Conservation (phyloP, 2,888 invertebrate species). For the Sesamia inferens region DNA sequence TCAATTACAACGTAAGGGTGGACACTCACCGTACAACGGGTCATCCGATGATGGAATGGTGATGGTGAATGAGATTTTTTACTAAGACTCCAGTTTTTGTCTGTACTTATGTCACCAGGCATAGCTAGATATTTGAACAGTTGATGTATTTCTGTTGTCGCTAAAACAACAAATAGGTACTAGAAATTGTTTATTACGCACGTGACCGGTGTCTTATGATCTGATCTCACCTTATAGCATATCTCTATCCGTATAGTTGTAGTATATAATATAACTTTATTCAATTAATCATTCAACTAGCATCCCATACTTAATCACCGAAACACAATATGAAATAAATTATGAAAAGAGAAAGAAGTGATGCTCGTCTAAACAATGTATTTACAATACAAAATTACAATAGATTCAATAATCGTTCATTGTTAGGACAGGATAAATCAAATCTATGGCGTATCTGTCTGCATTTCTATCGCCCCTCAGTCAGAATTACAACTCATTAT, state of each 20-base stretch:
- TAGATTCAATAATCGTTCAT: conserved; percentile 60
- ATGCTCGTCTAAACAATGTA: conserved; percentile 48
- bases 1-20: no score
- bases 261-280: not conserved
- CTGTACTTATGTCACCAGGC: no score
- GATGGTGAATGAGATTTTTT: no score
- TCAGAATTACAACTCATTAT: conserved; percentile 37
- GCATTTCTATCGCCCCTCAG: conserved; percentile 52
- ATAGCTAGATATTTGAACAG: no score
- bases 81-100: no score
- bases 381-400: conserved; percentile 42
- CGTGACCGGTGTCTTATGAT: no score
- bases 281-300: conserved; percentile 24
- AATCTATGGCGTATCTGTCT: conserved; percentile 52
- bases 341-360: conserved; percentile 28
- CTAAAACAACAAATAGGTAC: no score
- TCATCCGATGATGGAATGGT: no score
- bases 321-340: conserved; percentile 53
- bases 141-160: no score
- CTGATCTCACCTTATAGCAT: not conserved
- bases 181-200: no score
- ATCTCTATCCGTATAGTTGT: not conserved
- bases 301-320: conserved; percentile 9
- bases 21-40: no score
- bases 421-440: conserved; percentile 61